These are phyloP conservation scores for Elysia crispata DNA, from an alignment of 2,888 invertebrate species.

Conservation along the genomic window DNA sequence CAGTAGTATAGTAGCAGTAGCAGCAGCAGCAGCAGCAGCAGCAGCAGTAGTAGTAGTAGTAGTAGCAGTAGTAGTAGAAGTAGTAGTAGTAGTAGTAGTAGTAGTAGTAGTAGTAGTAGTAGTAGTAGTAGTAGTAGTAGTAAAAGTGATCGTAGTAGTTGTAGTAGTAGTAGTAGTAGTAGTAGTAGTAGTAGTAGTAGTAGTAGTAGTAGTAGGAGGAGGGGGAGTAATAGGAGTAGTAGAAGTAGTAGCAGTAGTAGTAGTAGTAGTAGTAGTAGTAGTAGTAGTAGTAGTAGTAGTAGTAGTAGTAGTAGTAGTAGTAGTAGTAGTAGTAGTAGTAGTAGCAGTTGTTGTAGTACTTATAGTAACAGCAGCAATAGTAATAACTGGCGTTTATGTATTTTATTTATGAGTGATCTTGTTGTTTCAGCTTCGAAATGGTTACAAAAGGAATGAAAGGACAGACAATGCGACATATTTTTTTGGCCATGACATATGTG, in stretches of 20 bases:
- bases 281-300: slow-evolving; percentile 21
- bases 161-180: slow-evolving; percentile 19
- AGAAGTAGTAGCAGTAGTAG: too few relatives aligned
- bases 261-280: slow-evolving; percentile 11
- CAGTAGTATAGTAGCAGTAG: too few relatives aligned
- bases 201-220: too few relatives aligned
- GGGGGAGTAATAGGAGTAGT: too few relatives aligned
- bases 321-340: slow-evolving; percentile 33
- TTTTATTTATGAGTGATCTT: too few relatives aligned
- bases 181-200: slow-evolving; percentile 22
- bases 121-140: slow-evolving; percentile 11
- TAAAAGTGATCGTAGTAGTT: too few relatives aligned
- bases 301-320: slow-evolving; percentile 29
- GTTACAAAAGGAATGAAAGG: too few relatives aligned
- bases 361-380: slow-evolving; percentile 33
- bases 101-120: slow-evolving; percentile 6
- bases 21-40: too few relatives aligned
- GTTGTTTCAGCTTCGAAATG: too few relatives aligned
- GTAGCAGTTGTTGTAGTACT: slow-evolving; percentile 26
- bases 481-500: too few relatives aligned
- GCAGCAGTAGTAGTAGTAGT: neutral
- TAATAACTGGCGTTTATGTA: slow-evolving; percentile 1
- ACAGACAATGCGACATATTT: too few relatives aligned
- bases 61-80: slow-evolving; percentile 11
- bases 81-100: slow-evolving; percentile 6